Evolutionary conservation across 30 jellyfish, hydroid and myxozoan genomes (phyloP).

Genomic region (Pseudorhiza aurosa): DNA sequence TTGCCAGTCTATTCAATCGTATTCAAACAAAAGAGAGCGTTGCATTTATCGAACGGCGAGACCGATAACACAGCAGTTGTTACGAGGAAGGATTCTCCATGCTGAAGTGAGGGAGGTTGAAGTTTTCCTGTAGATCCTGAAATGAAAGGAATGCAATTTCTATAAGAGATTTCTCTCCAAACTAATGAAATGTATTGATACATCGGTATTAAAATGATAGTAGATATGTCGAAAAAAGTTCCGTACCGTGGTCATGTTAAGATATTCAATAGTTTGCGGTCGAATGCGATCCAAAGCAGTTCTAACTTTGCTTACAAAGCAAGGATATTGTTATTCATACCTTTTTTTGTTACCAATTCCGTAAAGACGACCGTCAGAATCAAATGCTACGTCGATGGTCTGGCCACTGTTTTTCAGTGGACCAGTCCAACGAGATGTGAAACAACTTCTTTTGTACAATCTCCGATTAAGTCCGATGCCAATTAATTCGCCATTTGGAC

Average conservation of each 20-base stretch:
- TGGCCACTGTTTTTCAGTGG: conserved; percentile 15
- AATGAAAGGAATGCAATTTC: no score
- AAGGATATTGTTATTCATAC: background rate
- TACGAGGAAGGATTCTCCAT: background rate
- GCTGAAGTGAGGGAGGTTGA: conserved; percentile 1
- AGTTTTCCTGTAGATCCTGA: conserved; percentile 30
- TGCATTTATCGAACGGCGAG: background rate
- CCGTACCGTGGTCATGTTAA: background rate
- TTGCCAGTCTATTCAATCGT: no score
- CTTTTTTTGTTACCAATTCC: conserved; percentile 35
- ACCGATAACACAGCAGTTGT: conserved; percentile 13
- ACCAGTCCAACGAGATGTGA: conserved; percentile 22
- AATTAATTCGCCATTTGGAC: background rate
- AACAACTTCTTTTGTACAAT: conserved; percentile 3
- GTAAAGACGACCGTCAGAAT: conserved; percentile 39
- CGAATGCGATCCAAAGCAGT: background rate
- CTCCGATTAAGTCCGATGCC: conserved; percentile 12
- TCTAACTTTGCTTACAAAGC: background rate
- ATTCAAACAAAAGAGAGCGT: background rate
- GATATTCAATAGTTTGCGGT: background rate
- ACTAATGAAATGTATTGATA: no score
- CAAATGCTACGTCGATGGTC: conserved; percentile 4
- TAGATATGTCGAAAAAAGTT: background rate
- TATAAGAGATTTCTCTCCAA: no score
- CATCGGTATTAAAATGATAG: no score